These are phyloP conservation scores for Grus americana DNA, from an alignment of 2,113 vertebrate species.

Conservation along the genomic window DNA sequence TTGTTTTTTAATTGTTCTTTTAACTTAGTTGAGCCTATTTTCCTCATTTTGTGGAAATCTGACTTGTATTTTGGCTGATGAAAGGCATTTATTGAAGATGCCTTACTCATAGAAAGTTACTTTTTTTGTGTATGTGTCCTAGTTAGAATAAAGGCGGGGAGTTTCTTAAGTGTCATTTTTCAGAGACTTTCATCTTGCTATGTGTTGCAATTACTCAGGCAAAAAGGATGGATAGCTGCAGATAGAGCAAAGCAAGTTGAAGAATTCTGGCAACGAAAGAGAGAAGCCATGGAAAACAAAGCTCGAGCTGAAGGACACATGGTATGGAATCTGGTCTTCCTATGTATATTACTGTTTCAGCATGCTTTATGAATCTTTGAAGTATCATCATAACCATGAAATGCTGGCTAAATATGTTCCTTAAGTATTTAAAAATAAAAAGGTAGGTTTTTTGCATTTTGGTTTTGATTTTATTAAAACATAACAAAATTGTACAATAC, in stretches of 20 bases:
- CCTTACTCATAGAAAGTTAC: neutral
- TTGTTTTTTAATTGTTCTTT: neutral
- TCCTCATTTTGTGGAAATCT: neutral
- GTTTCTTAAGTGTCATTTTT: neutral
- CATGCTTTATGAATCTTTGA: neutral
- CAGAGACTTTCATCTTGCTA: conserved; percentile 24
- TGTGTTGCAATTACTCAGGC: conserved; percentile 76
- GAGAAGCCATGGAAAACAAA: conserved; percentile 95
- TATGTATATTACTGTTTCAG: neutral
- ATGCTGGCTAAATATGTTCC: neutral
- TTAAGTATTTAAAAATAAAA: neutral
- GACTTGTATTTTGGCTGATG: neutral
- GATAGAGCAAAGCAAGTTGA: conserved; percentile 90
- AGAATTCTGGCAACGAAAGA: conserved; percentile 93
- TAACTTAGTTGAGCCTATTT: neutral
- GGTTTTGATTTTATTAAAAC: neutral
- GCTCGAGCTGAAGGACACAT: conserved; percentile 94
- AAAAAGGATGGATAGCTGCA: conserved; percentile 76
- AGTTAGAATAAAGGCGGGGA: neutral
- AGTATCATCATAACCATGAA: neutral
- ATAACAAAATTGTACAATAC: neutral
- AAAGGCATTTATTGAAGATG: neutral
- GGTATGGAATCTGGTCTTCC: conserved; percentile 78
- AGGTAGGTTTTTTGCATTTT: neutral
- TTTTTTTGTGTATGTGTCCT: neutral